Percentiles rank a stretch among this genome's conserved stretches.
Conservation (phyloP, 2,113 vertebrate species). For the human region DNA sequence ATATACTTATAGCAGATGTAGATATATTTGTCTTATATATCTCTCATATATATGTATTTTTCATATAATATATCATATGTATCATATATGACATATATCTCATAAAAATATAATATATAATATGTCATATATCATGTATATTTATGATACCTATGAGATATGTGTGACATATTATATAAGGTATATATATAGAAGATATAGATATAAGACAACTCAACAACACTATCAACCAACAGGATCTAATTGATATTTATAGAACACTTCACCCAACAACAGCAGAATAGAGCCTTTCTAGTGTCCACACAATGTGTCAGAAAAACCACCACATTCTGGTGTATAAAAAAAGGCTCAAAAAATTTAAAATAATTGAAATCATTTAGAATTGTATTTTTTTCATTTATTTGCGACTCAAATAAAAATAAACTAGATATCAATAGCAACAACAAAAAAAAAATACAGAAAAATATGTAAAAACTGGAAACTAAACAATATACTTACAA, state of each 20-base stretch:
- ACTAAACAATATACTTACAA: not conserved
- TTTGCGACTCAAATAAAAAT: not conserved
- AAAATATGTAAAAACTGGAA: not conserved
- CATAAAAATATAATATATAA: too few species aligned
- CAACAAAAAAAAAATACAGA: not conserved
- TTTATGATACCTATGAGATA: too few species aligned
- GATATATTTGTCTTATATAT: too few species aligned
- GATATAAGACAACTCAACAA: not conserved
- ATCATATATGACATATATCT: not conserved
- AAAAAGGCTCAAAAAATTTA: not conserved
- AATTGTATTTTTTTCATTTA: not conserved
- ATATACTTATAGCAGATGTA: not conserved
- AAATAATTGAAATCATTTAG: not conserved
- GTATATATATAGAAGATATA: not conserved
- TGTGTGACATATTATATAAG: too few species aligned
- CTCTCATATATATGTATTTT: too few species aligned
- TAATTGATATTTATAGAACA: not conserved
- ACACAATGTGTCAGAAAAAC: not conserved
- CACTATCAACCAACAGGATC: not conserved
- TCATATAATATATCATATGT: too few species aligned
- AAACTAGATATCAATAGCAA: not conserved
- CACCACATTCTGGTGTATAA: not conserved
- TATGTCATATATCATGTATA: too few species aligned
- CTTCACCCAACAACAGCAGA: not conserved
- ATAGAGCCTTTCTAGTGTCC: not conserved